Conservation (phyloP, 2,888 invertebrate species). For the Parapristionchus giblindavisi region DNA sequence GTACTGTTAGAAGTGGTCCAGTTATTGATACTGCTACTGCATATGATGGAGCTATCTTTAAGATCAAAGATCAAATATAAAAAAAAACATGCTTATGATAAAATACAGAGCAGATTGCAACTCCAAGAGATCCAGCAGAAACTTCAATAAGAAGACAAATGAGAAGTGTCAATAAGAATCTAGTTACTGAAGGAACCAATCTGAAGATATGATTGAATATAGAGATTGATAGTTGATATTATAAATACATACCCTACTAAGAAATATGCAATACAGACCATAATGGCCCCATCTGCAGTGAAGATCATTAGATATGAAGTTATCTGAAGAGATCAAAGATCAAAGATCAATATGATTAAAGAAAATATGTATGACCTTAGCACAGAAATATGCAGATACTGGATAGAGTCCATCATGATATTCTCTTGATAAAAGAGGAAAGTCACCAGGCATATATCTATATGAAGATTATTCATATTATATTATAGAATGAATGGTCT, state of each 20-base stretch:
- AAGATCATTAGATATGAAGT: constrained; percentile 79
- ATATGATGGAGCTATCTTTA: constrained; percentile 57
- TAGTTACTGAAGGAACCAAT: constrained; percentile 3
- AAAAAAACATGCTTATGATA: not conserved
- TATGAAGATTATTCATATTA: constrained; percentile 82
- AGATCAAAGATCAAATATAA: not conserved
- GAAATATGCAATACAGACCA: constrained; percentile 85
- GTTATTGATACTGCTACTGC: constrained; percentile 63
- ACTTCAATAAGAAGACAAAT: constrained; percentile 60
- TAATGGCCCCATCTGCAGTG: constrained; percentile 83
- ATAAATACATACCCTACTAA: constrained; percentile 76
- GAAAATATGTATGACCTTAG: constrained; percentile 45
- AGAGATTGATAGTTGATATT: not conserved
- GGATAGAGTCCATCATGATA: constrained; percentile 90
- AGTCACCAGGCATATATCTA: constrained; percentile 84
- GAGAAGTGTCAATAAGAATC: constrained; percentile 51
- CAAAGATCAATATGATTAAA: too few relatives aligned
- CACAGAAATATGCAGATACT: constrained; percentile 70
- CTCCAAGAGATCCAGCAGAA: constrained; percentile 57
- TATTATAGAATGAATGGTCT: not conserved
- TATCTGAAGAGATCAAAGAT: too few relatives aligned
- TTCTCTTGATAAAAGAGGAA: constrained; percentile 89
- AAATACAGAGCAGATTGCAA: constrained; percentile 44
- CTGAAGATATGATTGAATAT: constrained; percentile 3
- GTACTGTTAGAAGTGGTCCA: constrained; percentile 62